Conservation (phyloP, 2,797 vertebrate species). For the Aphelocoma californica region DNA sequence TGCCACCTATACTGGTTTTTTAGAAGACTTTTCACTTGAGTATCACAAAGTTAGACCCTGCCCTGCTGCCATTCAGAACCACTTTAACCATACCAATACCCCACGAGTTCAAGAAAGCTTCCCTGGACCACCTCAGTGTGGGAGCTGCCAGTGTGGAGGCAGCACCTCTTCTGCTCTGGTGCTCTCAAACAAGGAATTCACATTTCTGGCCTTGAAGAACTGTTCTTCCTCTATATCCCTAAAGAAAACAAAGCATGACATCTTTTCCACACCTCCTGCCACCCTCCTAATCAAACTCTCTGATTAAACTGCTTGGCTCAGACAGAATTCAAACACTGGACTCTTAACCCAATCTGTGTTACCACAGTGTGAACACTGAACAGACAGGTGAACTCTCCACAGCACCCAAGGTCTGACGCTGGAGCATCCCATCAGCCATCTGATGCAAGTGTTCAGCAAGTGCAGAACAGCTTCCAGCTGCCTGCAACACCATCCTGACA, state of each 20-base stretch:
- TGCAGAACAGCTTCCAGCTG: neutral
- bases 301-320: neutral
- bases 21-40: neutral
- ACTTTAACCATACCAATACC: neutral
- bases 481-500: neutral
- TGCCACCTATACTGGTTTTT: neutral
- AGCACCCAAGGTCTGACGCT: neutral
- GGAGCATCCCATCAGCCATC: neutral
- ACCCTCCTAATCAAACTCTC: neutral
- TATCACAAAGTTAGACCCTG: neutral
- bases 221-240: neutral
- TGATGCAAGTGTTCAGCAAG: neutral
- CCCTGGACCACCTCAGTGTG: neutral
- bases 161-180: neutral
- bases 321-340: neutral
- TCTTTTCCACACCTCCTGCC: no score
- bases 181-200: neutral
- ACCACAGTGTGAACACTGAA: neutral
- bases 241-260: neutral
- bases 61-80: neutral
- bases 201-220: neutral
- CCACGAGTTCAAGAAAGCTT: neutral
- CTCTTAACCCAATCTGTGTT: neutral
- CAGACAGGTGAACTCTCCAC: neutral
- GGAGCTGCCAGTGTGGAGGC: neutral